A percentile compares a stretch with the other conserved stretches of the same genome.
Evolutionary conservation across 2,113 vertebrate species (phyloP).

Genomic region (Malurus cyaneus): DNA sequence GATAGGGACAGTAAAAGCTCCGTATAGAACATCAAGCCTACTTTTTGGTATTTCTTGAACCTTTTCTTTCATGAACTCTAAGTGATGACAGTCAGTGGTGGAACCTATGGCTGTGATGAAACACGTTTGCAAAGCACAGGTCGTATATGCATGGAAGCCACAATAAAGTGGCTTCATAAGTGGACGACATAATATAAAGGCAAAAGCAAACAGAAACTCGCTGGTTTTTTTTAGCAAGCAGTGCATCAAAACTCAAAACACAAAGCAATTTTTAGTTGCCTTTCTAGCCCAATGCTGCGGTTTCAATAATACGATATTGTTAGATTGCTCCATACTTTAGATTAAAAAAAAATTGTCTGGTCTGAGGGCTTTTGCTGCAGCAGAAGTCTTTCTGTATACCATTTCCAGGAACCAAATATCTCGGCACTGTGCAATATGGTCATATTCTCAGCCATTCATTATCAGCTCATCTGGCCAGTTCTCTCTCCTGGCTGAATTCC

Average conservation of each 20-base stretch:
- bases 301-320: too few relatives aligned
- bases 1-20: background rate
- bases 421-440: background rate
- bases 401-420: background rate
- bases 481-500: background rate
- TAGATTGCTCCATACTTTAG: rapidly evolving
- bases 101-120: background rate
- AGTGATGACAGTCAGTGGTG: background rate
- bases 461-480: rapidly evolving
- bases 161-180: background rate
- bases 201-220: background rate
- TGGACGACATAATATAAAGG: background rate
- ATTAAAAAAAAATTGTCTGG: background rate
- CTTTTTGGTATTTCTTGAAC: background rate
- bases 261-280: background rate
- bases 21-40: background rate
- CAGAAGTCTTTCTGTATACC: background rate
- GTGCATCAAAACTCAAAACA: background rate
- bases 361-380: background rate
- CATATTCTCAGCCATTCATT: background rate
- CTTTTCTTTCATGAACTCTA: background rate
- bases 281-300: background rate
- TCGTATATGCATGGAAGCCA: background rate
- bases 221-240: background rate
- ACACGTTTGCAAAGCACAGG: background rate